Evolutionary conservation across 2,113 vertebrate species (phyloP).

Genomic region (Petromus typicus): DNA sequence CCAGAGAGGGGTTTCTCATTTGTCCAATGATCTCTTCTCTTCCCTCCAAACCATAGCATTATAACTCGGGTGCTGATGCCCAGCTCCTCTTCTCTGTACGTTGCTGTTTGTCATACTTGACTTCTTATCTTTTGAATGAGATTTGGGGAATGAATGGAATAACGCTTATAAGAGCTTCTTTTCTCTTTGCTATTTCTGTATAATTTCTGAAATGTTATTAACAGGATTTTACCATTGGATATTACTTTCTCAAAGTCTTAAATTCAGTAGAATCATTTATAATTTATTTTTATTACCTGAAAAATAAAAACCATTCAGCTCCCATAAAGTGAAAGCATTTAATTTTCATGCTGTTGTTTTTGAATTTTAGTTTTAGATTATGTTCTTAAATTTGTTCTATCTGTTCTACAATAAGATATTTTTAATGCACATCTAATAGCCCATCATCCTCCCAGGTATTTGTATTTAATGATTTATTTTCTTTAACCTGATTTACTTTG

Average conservation of each 20-base stretch:
- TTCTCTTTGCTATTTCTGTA: constrained; percentile 7
- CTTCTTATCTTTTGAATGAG: constrained; percentile 19
- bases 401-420: constrained; percentile 37
- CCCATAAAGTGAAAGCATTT: constrained; percentile 16
- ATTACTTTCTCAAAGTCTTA: constrained; percentile 22
- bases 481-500: constrained; percentile 75
- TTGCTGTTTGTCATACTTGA: not conserved
- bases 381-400: constrained; percentile 13
- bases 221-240: constrained; percentile 25
- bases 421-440: constrained; percentile 66
- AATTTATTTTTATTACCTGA: constrained; percentile 53
- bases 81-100: not conserved
- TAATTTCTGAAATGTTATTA: constrained; percentile 38
- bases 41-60: not conserved
- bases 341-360: constrained; percentile 31
- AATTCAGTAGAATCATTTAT: constrained; percentile 48
- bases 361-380: constrained; percentile 31
- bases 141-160: not conserved
- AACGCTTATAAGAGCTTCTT: not conserved
- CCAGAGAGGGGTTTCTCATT: not conserved
- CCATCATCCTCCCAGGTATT: constrained; percentile 39
- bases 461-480: constrained; percentile 69
- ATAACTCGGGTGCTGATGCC: not conserved
- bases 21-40: not conserved
- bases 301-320: not conserved